Base-by-base conservation (phyloP, 2,888 invertebrate species). In the Tetragonisca angustula region DNA sequence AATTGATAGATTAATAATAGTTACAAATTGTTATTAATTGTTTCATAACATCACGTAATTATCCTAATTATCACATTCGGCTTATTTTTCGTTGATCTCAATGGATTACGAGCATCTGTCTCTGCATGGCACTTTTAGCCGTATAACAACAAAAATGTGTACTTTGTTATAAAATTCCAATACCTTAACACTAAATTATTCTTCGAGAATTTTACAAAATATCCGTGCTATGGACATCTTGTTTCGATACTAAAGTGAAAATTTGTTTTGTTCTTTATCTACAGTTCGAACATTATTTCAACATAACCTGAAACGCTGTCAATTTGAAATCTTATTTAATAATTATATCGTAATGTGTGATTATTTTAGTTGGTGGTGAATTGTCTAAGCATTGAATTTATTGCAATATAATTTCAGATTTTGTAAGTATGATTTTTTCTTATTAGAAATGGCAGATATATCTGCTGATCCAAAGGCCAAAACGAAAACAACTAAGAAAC, bases 401-500 rank as follows among this genome's bases (percentile, higher is more conserved):
- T 64, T 0, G 11, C n/a, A 3, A 52, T 64, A 64, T 24, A 17
- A 36, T 50, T 27, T 32, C 15, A 0, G 13, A 13, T 64, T 17
- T 24, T 24, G 17, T 61, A 79, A 61, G 4, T 36, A 4, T 50
- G 6, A 74, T 36, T 49, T 76, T 5, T 15, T 73, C 21, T 24
- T 73, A 64, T 13, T 73, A 90, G 87, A 92, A 84, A 97, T 97
- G 97, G 96, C 97, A 93, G 97, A 96, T 95, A 95, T 96, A 92
- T 95, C 95, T 84, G 95, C 96, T 91, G 95, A 87, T 94, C 95
- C 96, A 79, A 96, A 96, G 93, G 94, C 95, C 56, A 96, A 96
- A 93, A 95, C 95, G 62, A 96, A 96, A 94, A 95, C 94, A 59
- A 94, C 95, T 0, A 96, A 96, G 90, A 95, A 95, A 76, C 95